Conservation (phyloP, 2,113 vertebrate species). For the Syrrhaptes paradoxus region DNA sequence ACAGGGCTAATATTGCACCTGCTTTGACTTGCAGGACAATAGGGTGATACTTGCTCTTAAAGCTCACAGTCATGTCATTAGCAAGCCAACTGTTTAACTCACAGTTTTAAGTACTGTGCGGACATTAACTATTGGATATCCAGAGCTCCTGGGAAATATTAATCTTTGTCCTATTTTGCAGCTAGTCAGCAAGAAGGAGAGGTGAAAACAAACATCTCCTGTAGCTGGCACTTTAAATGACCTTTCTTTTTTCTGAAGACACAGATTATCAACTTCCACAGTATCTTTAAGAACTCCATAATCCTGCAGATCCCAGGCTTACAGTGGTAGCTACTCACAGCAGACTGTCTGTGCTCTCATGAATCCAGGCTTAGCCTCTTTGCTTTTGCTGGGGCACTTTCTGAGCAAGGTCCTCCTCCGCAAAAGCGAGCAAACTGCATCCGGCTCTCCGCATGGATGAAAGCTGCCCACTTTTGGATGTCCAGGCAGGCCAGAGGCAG, state of each 20-base stretch:
- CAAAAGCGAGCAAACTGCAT: not conserved
- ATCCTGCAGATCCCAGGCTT: not conserved
- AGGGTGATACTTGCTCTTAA: not conserved
- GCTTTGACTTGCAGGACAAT: not conserved
- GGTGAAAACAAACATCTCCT: not conserved
- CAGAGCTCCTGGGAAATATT: not conserved
- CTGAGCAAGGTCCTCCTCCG: not conserved
- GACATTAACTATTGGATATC: slow-evolving; percentile 2
- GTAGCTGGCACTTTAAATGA: not conserved
- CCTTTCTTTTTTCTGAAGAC: not conserved
- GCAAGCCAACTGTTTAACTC: not conserved
- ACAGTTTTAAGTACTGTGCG: not conserved
- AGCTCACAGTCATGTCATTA: not conserved
- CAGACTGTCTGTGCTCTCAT: not conserved
- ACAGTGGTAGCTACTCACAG: slow-evolving; percentile 3
- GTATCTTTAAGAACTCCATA: slow-evolving; percentile 7
- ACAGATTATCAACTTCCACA: not conserved
- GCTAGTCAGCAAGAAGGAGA: not conserved
- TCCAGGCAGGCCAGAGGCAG: slow-evolving; percentile 42
- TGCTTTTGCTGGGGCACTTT: slow-evolving; percentile 26
- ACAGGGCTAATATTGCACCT: not conserved
- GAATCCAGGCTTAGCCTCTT: slow-evolving; percentile 50
- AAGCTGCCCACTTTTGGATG: slow-evolving; percentile 47
- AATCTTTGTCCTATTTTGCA: not conserved
- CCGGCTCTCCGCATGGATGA: not conserved